These are phyloP conservation scores for Vanacampus margaritifer DNA, from an alignment of 2,113 vertebrate genomes.

Conservation along the genomic window DNA sequence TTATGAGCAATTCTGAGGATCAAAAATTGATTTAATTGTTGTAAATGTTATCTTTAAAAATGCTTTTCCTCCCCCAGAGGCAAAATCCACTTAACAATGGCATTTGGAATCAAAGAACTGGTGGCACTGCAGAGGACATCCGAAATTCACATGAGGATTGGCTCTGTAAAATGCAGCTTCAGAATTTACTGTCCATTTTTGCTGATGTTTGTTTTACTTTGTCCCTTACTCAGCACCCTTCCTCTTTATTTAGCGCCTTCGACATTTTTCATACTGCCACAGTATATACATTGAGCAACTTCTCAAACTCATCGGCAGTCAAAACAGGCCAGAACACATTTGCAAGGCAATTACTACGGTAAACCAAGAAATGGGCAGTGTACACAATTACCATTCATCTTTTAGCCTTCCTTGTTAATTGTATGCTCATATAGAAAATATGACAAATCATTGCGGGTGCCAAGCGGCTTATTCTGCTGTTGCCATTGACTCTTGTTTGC, in stretches of 20 bases:
- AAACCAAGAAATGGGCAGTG: constrained; percentile 57
- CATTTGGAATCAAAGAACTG: neutral
- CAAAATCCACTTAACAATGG: constrained; percentile 11
- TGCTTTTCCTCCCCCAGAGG: neutral
- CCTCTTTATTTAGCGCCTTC: constrained; percentile 32
- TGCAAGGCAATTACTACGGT: constrained; percentile 37
- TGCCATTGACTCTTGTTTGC: neutral
- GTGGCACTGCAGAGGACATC: constrained; percentile 27
- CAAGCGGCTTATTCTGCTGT: neutral
- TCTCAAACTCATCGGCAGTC: constrained; percentile 52
- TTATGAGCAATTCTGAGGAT: neutral
- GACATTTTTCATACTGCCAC: constrained; percentile 35
- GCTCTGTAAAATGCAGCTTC: constrained; percentile 24
- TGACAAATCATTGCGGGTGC: neutral
- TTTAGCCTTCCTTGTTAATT: constrained; percentile 53
- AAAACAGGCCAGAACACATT: constrained; percentile 28
- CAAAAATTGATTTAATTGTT: neutral
- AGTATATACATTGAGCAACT: constrained; percentile 15
- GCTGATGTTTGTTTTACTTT: constrained; percentile 53
- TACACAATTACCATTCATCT: constrained; percentile 59
- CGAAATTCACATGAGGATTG: constrained; percentile 23
- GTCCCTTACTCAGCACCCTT: constrained; percentile 55
- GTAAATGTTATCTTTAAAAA: neutral
- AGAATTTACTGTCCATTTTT: constrained; percentile 35
- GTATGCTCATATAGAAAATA: neutral